A percentile compares a stretch with the other conserved stretches of the same genome.
These are phyloP conservation scores for Morelia viridis DNA, from an alignment of 2,797 vertebrate genomes.

Conservation along the genomic window DNA sequence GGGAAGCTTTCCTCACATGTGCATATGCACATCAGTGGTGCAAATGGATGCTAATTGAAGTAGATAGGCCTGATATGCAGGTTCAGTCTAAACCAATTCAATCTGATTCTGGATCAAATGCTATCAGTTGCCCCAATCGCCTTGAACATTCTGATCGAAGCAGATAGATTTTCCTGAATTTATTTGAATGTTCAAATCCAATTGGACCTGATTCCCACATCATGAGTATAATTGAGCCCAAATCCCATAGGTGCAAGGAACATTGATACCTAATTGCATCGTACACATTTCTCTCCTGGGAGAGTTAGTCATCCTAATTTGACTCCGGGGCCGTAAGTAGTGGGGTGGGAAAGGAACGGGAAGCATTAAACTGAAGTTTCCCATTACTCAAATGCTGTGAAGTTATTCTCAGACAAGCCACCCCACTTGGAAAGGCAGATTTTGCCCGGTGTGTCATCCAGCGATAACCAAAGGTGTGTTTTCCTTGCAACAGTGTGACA, in stretches of 20 bases:
- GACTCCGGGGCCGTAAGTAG: neutral
- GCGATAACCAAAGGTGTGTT: slow-evolving; percentile 7
- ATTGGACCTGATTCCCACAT: neutral
- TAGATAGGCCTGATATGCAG: too few species aligned
- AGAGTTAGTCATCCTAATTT: neutral
- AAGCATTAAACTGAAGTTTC: neutral
- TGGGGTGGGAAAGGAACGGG: neutral
- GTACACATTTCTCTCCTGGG: neutral
- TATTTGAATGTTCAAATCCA: neutral
- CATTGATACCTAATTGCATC: neutral
- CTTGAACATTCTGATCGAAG: neutral
- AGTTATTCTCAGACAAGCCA: neutral
- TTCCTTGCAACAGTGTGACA: neutral
- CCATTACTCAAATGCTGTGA: neutral
- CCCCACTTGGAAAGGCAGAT: neutral
- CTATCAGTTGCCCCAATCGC: neutral
- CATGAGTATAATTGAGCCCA: neutral
- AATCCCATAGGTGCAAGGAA: neutral
- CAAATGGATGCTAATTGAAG: neutral
- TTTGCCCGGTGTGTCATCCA: accelerated
- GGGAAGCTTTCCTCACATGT: neutral
- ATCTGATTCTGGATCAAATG: neutral
- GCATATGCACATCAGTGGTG: neutral
- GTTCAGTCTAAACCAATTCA: neutral
- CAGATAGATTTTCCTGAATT: neutral